Conservation (phyloP, 2,113 vertebrate species). For the Mohoua ochrocephala region DNA sequence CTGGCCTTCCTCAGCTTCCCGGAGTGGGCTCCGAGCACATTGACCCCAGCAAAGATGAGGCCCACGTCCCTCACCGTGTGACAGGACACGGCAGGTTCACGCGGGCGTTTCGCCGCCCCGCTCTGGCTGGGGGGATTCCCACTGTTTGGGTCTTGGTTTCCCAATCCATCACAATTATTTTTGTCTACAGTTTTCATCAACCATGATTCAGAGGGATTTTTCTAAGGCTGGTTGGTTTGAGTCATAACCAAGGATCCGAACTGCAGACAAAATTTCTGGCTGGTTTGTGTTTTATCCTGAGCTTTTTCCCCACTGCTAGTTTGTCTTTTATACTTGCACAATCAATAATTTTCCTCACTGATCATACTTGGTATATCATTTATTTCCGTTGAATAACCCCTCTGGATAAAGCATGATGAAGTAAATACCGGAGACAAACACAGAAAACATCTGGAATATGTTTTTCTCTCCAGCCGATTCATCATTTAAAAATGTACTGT, state of each 20-base stretch:
- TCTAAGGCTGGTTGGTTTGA: background rate
- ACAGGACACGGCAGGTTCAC: background rate
- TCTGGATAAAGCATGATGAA: conserved; percentile 12
- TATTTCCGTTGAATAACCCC: background rate
- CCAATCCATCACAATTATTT: background rate
- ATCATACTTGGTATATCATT: background rate
- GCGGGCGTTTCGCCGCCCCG: accelerated
- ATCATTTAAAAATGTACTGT: conserved; percentile 45
- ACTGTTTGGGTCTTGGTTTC: background rate
- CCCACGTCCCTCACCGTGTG: accelerated
- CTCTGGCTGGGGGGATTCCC: background rate
- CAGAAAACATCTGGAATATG: conserved; percentile 38
- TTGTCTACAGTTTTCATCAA: background rate
- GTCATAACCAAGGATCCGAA: background rate
- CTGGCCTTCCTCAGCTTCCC: background rate
- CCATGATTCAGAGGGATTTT: background rate
- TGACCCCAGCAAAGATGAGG: background rate
- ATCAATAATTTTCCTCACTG: background rate
- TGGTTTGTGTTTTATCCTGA: background rate
- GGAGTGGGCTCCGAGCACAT: accelerated
- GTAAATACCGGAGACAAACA: conserved; percentile 7
- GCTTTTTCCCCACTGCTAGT: background rate
- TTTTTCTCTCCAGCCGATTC: conserved; percentile 15
- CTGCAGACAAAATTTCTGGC: background rate
- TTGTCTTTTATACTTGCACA: background rate